phyloP scores from a whole-genome alignment of 2,113 vertebrate species.

The Pipa parva region DNA sequence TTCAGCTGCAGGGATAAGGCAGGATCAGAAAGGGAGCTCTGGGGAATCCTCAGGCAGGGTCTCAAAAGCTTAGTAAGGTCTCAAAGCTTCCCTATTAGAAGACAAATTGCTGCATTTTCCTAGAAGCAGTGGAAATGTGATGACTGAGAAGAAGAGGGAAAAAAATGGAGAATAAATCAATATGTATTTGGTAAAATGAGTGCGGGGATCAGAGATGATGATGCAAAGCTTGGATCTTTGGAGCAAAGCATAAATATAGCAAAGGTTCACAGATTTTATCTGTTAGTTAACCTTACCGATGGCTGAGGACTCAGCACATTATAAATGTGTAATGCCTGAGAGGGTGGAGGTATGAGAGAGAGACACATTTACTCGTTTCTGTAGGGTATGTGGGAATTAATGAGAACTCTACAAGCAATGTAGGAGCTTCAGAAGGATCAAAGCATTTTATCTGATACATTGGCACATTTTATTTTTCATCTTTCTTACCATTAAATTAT shows the following conservation, averaged over 20 bases:
- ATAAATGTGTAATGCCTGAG: not conserved
- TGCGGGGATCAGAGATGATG: conserved; percentile 1
- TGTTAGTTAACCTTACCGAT: not conserved
- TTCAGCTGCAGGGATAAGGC: conserved; percentile 29
- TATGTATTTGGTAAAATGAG: conserved; percentile 24
- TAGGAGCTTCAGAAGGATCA: not conserved
- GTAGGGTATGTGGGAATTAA: not conserved
- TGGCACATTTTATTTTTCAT: no score
- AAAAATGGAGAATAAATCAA: conserved; percentile 23
- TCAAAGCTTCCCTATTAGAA: conserved; percentile 14
- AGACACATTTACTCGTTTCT: not conserved
- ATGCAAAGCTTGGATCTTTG: not conserved
- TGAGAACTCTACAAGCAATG: not conserved
- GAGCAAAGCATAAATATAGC: not conserved
- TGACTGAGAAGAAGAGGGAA: conserved; percentile 3
- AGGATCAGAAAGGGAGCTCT: not conserved
- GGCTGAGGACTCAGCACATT: conserved; percentile 19
- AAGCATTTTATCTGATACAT: no score
- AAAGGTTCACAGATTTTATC: not conserved
- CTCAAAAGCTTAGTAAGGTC: not conserved
- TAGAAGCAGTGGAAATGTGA: conserved; percentile 23
- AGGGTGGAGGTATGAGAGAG: not conserved
- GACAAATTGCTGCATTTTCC: conserved; percentile 28
- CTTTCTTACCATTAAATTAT: no score
- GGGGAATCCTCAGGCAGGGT: conserved; percentile 15